Evolutionary conservation across 2,888 invertebrate genomes (phyloP).

Genomic region (Nephrotoma flavescens): DNA sequence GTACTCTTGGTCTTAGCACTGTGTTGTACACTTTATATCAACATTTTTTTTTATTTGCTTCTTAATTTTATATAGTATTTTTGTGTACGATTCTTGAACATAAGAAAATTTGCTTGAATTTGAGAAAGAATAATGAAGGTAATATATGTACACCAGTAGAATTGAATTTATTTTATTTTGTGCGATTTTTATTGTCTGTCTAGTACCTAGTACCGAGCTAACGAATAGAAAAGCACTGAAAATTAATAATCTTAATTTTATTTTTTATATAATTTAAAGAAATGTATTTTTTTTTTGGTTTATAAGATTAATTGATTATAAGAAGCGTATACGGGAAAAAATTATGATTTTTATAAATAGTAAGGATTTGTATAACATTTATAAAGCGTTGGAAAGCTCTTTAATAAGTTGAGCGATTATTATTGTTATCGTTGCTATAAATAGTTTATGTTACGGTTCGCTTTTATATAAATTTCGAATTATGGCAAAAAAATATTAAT

Average conservation of each 20-base stretch:
- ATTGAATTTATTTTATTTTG: not conserved
- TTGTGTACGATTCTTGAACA: not conserved
- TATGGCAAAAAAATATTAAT: too few relatives aligned
- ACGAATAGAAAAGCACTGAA: not conserved
- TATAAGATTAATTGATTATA: not conserved
- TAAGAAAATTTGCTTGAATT: not conserved
- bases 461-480: too few relatives aligned
- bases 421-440: too few relatives aligned
- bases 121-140: not conserved
- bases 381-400: not conserved
- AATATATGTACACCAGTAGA: not conserved
- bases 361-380: not conserved
- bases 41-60: not conserved
- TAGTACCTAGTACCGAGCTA: not conserved
- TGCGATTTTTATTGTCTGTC: not conserved
- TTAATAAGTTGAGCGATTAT: not conserved
- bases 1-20: not conserved
- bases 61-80: not conserved
- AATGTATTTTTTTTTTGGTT: not conserved
- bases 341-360: not conserved
- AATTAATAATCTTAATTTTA: not conserved
- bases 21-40: not conserved
- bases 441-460: too few relatives aligned
- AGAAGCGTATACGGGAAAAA: not conserved
- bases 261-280: not conserved